Percentiles rank a stretch among this genome's conserved stretches.
Evolutionary conservation across 2,888 invertebrate genomes (phyloP).

Genomic region (Drosophila anomalata): DNA sequence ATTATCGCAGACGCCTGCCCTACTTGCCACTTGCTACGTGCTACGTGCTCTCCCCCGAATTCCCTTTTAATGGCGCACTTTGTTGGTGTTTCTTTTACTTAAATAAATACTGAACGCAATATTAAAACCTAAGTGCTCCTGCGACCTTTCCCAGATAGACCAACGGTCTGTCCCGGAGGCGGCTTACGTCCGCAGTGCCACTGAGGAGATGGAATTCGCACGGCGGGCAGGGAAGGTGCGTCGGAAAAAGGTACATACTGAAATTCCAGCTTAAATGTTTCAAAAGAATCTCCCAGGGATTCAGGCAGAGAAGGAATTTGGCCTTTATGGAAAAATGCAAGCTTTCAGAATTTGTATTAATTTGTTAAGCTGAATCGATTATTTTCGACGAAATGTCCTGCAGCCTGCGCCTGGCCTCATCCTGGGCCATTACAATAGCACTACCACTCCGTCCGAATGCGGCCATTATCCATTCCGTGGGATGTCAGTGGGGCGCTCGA

Average conservation of each 20-base stretch:
- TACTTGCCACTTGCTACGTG: slow-evolving; percentile 15
- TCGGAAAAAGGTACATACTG: slow-evolving; percentile 13
- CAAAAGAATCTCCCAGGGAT: neutral
- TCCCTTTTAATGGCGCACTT: slow-evolving; percentile 55
- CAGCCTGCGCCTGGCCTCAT: neutral
- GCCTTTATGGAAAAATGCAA: neutral
- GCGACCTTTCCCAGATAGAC: slow-evolving; percentile 39
- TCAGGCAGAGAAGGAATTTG: neutral
- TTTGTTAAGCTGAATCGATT: slow-evolving; percentile 6
- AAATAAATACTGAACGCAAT: slow-evolving; percentile 56
- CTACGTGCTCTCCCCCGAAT: slow-evolving; percentile 1
- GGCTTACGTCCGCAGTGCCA: neutral
- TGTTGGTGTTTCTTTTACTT: slow-evolving; percentile 52
- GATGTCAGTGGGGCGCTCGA: neutral
- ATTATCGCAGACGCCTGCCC: slow-evolving; percentile 45
- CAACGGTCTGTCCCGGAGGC: slow-evolving; percentile 7
- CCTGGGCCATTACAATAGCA: neutral
- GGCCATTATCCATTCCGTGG: slow-evolving; percentile 3
- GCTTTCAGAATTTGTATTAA: neutral
- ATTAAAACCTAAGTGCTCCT: slow-evolving; percentile 62
- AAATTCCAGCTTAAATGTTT: slow-evolving; percentile 4
- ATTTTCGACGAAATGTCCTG: neutral
- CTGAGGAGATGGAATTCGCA: slow-evolving; percentile 5
- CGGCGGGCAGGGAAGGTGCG: slow-evolving; percentile 7
- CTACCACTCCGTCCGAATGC: slow-evolving; percentile 1